Percentiles rank a stretch among this genome's conserved stretches.
Conservation (phyloP, 2,888 invertebrate genomes). For the Melanostoma scalare region DNA sequence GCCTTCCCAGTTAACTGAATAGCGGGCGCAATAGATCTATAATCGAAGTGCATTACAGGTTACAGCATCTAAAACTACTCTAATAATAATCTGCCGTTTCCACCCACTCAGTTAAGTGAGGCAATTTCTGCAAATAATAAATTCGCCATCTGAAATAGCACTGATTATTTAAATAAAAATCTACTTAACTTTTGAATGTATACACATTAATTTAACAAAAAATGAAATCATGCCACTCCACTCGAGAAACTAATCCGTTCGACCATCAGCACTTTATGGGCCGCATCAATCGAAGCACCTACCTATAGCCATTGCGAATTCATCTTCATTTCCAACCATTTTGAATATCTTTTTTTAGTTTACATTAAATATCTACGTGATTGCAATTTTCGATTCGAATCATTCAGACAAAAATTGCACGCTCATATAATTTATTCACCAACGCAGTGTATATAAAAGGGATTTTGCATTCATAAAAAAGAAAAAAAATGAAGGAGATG, state of each 20-base stretch:
- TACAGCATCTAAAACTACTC: no score
- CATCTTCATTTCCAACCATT: slow-evolving; percentile 37
- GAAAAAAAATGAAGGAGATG: not conserved
- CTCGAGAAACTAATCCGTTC: slow-evolving; percentile 22
- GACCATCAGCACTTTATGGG: slow-evolving; percentile 39
- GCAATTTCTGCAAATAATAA: no score
- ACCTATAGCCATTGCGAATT: slow-evolving; percentile 25
- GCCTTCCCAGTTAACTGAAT: no score
- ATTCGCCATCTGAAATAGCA: no score
- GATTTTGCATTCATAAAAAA: slow-evolving; percentile 29
- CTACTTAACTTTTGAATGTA: no score
- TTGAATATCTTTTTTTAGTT: slow-evolving; percentile 13
- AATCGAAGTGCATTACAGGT: no score
- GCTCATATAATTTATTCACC: slow-evolving; percentile 58
- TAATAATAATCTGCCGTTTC: no score
- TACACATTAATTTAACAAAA: not conserved
- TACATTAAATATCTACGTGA: slow-evolving; percentile 49
- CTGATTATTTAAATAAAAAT: no score
- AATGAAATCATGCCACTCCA: not conserved
- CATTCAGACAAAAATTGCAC: slow-evolving; percentile 56
- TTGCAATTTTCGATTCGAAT: slow-evolving; percentile 56
- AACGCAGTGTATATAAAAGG: slow-evolving; percentile 30
- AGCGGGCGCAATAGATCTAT: no score
- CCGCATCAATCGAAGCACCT: not conserved
- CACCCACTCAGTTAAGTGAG: no score